Evolutionary conservation across 35 echinoderm and acorn worm species (phyloP).

Genomic region (Apostichopus californicus): DNA sequence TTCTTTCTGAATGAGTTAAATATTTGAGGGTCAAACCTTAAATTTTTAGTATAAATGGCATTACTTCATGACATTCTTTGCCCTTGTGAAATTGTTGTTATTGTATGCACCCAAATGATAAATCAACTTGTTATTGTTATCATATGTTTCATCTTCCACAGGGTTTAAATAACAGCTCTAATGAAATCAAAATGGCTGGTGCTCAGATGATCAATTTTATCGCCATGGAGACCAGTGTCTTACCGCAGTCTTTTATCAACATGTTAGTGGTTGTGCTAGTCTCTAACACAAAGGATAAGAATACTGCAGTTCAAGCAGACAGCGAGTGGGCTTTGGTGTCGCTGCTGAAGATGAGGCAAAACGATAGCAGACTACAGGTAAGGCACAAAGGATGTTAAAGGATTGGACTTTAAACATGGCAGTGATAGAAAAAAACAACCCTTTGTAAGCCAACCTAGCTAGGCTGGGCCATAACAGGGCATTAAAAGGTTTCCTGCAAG

Average conservation of each 20-base stretch:
- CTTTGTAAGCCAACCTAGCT: too few species aligned
- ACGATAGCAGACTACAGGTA: constrained; percentile 74
- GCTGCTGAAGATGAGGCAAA: constrained; percentile 66
- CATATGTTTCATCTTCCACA: constrained; percentile 23
- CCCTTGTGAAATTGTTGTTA: too few species aligned
- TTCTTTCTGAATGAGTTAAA: too few species aligned
- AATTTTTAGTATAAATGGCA: too few species aligned
- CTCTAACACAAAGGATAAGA: constrained; percentile 94
- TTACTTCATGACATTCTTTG: too few species aligned
- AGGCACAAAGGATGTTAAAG: neutral
- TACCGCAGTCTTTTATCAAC: constrained; percentile 76
- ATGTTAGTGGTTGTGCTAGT: constrained; percentile 81
- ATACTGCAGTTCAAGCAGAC: constrained; percentile 92
- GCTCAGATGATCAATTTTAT: constrained; percentile 90
- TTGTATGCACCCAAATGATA: too few species aligned
- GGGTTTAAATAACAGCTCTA: constrained; percentile 91
- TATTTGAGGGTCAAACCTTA: too few species aligned
- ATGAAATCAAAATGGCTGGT: constrained; percentile 90
- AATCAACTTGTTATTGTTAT: too few species aligned
- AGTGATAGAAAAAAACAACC: too few species aligned
- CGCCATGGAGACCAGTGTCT: constrained; percentile 55
- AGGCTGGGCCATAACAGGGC: too few species aligned
- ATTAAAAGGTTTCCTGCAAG: too few species aligned
- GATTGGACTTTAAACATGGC: too few species aligned
- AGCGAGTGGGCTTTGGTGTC: constrained; percentile 88